phyloP scores from a whole-genome alignment of 2,888 invertebrate species.

The Gymnosoma rotundatum region DNA sequence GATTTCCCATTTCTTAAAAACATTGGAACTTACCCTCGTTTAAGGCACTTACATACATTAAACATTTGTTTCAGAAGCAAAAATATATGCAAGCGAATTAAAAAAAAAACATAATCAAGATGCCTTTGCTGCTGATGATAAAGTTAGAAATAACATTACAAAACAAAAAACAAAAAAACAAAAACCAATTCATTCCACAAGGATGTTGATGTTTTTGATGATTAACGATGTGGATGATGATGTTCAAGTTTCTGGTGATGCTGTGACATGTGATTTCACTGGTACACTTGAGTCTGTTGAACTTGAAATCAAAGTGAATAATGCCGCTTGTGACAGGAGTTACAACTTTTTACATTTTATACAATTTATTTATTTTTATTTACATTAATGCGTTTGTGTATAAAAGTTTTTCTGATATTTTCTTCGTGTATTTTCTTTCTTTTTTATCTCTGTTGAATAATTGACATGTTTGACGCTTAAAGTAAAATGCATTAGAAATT shows the following conservation, averaged over 20 bases:
- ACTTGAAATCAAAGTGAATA: constrained; percentile 71
- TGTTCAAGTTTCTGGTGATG: constrained; percentile 35
- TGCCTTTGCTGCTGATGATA: constrained; percentile 31
- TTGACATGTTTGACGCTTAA: constrained; percentile 70
- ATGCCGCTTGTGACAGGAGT: constrained; percentile 67
- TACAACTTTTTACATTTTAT: constrained; percentile 65
- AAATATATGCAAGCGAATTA: constrained; percentile 11
- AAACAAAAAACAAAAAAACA: constrained; percentile 18
- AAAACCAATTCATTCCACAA: constrained; percentile 22
- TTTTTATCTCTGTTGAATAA: constrained; percentile 61
- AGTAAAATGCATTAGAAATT: constrained; percentile 70
- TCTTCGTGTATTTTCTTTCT: constrained; percentile 21
- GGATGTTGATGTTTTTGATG: constrained; percentile 49
- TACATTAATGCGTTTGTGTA: constrained; percentile 20
- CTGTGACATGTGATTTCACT: constrained; percentile 60
- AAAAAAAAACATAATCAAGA: constrained; percentile 28
- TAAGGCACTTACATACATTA: constrained; percentile 3
- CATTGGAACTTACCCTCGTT: not conserved
- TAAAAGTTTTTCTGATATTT: constrained; percentile 24
- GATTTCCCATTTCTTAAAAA: not conserved
- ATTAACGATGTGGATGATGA: constrained; percentile 40
- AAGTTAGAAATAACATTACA: constrained; percentile 41
- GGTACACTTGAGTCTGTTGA: constrained; percentile 70
- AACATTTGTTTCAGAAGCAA: constrained; percentile 18
- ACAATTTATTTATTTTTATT: constrained; percentile 52